These are phyloP conservation scores for Perognathus longimembris DNA, from an alignment of 2,113 vertebrate genomes.

Conservation along the genomic window DNA sequence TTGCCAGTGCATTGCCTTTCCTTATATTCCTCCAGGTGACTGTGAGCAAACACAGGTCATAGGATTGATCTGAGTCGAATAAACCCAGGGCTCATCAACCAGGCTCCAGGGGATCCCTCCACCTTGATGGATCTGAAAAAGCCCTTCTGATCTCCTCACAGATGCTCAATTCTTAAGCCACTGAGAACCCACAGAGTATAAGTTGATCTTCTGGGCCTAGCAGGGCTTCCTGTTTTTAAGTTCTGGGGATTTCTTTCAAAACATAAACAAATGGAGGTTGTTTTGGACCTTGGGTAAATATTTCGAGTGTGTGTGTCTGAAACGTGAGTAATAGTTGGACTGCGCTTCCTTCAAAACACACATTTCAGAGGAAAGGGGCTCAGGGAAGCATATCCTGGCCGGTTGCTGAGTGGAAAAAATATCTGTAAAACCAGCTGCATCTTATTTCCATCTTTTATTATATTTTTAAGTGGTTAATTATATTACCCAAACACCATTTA, in stretches of 20 bases:
- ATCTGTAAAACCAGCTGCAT: slow-evolving; percentile 49
- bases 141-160: not conserved
- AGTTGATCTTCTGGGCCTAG: not conserved
- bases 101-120: accelerated
- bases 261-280: slow-evolving; percentile 59
- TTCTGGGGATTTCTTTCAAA: slow-evolving; percentile 52
- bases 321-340: not conserved
- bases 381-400: slow-evolving; percentile 48
- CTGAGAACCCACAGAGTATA: not conserved
- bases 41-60: not conserved
- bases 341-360: slow-evolving; percentile 64
- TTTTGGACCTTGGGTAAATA: slow-evolving; percentile 60
- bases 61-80: not conserved
- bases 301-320: slow-evolving; percentile 29
- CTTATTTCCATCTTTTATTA: not conserved
- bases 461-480: slow-evolving; percentile 7
- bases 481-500: not conserved
- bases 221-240: slow-evolving; percentile 67
- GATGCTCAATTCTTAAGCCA: not conserved
- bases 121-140: not conserved
- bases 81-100: not conserved
- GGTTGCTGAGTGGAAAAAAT: slow-evolving; percentile 17
- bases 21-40: not conserved
- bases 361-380: slow-evolving; percentile 27
- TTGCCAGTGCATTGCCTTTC: not conserved